phyloP scores from a whole-genome alignment of 2,797 vertebrate species.

The Chelonia mydas region DNA sequence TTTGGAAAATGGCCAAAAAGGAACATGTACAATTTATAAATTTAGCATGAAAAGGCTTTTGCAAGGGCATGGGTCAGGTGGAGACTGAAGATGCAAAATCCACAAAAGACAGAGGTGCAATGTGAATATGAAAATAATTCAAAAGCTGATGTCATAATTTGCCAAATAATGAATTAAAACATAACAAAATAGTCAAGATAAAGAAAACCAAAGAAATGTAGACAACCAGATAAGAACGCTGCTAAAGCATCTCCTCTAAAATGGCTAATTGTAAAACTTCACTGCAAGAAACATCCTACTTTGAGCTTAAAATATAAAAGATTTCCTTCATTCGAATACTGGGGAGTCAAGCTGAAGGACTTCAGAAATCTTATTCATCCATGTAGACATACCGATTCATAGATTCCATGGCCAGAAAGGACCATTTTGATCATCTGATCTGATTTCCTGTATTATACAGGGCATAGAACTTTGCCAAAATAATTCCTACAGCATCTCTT shows the following conservation, averaged over 20 bases:
- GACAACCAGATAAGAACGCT: neutral
- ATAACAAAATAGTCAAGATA: neutral
- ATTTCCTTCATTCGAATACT: neutral
- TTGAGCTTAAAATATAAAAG: neutral
- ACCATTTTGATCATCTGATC: neutral
- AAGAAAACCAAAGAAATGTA: neutral
- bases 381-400: neutral
- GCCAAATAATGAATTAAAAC: neutral
- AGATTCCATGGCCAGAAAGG: neutral
- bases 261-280: neutral
- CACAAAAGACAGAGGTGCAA: neutral
- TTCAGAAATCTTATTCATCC: neutral
- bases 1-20: neutral
- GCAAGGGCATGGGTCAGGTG: neutral
- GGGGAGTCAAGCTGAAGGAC: neutral
- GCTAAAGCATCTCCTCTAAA: neutral
- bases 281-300: neutral
- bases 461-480: too few relatives aligned
- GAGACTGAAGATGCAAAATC: neutral
- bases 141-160: neutral
- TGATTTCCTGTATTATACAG: neutral
- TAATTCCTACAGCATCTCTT: too few relatives aligned
- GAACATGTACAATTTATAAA: neutral
- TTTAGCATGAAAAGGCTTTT: neutral
- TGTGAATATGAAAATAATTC: neutral